A percentile compares a stretch with the other conserved stretches of the same genome.
phyloP scores from a whole-genome alignment of 2,113 vertebrate genomes.

The Tachysurus vachellii region DNA sequence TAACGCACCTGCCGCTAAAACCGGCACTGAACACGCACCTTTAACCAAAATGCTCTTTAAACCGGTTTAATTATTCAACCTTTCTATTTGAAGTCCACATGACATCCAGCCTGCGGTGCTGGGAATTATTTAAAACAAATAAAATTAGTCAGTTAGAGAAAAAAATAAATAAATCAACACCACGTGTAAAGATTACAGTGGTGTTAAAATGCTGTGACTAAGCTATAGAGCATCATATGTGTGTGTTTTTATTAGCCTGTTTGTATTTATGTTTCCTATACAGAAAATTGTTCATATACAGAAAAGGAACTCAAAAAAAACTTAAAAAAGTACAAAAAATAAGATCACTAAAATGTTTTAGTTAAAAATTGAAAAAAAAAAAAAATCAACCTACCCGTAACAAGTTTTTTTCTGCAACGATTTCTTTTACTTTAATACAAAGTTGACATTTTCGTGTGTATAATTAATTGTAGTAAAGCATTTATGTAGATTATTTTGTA shows the following conservation, averaged over 20 bases:
- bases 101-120: neutral
- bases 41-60: slow-evolving; percentile 59
- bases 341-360: neutral
- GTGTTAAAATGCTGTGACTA: neutral
- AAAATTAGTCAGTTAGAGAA: neutral
- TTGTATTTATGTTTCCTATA: neutral
- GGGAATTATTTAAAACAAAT: neutral
- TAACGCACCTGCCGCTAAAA: slow-evolving; percentile 60
- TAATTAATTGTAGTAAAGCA: neutral
- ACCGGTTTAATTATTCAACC: neutral
- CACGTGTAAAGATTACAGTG: neutral
- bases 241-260: neutral
- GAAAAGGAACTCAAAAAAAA: neutral
- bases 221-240: neutral
- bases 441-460: neutral
- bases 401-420: neutral
- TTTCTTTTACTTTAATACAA: neutral
- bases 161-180: neutral
- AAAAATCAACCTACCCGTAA: neutral
- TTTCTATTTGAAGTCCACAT: neutral
- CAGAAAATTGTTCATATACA: neutral
- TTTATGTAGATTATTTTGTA: neutral
- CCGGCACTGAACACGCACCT: slow-evolving; percentile 40
- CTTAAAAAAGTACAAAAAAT: neutral
- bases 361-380: too few relatives aligned